Evolutionary conservation across 2,888 invertebrate genomes (phyloP).

Genomic region (Lasioglossum leucozonium): DNA sequence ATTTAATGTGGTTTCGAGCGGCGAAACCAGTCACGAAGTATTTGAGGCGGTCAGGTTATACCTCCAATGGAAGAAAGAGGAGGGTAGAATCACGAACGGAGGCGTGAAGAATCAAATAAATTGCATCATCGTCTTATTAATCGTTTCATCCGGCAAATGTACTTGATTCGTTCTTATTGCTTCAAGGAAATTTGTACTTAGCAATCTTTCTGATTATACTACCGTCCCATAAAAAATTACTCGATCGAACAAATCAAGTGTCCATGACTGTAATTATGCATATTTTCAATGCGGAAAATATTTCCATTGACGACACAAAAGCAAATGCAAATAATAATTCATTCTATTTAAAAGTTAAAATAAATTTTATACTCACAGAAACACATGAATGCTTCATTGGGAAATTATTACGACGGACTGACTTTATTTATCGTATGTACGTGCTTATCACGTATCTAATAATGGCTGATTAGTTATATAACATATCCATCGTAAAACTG

Average conservation of each 20-base stretch:
- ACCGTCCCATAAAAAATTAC: background rate
- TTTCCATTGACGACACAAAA: background rate
- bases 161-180: background rate
- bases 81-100: background rate
- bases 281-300: background rate
- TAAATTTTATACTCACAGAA: too few species aligned
- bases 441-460: too few species aligned
- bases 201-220: background rate
- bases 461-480: too few species aligned
- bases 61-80: background rate
- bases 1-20: background rate
- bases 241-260: background rate
- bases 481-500: background rate
- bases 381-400: background rate
- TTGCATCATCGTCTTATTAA: background rate
- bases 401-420: background rate
- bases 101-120: constrained; percentile 12
- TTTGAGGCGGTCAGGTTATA: background rate
- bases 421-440: background rate
- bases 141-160: background rate
- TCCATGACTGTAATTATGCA: background rate
- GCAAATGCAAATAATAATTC: background rate
- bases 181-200: background rate
- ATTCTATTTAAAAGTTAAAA: too few species aligned
- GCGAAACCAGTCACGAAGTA: constrained; percentile 2